Evolutionary conservation across 1,140 invertebrate species (phyloP).

Genomic region (Trialeurodes vaporariorum): DNA sequence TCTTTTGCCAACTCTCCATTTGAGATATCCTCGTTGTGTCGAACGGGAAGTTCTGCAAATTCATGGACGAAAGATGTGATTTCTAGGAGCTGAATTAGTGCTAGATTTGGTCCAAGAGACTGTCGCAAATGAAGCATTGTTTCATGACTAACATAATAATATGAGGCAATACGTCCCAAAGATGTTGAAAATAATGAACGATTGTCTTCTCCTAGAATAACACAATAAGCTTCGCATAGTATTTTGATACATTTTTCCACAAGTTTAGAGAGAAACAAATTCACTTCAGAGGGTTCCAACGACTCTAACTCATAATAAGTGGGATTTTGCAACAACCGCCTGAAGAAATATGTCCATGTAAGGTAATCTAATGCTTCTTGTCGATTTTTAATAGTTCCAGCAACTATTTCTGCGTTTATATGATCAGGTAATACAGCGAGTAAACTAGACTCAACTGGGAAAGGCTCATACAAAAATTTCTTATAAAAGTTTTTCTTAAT

Average conservation of each 20-base stretch:
- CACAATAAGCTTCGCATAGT: slow-evolving; percentile 62
- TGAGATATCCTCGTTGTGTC: slow-evolving; percentile 94
- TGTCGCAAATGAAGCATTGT: slow-evolving; percentile 76
- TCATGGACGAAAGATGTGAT: slow-evolving; percentile 79
- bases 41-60: slow-evolving; percentile 86
- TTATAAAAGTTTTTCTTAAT: slow-evolving; percentile 99
- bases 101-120: slow-evolving; percentile 48
- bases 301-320: slow-evolving; percentile 77
- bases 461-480: slow-evolving; percentile 97
- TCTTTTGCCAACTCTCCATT: slow-evolving; percentile 77
- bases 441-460: slow-evolving; percentile 95
- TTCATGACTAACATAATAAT: slow-evolving; percentile 91
- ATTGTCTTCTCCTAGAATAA: slow-evolving; percentile 53
- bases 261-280: slow-evolving; percentile 56
- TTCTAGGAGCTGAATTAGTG: slow-evolving; percentile 60
- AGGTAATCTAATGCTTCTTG: slow-evolving; percentile 94
- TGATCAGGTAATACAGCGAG: slow-evolving; percentile 88
- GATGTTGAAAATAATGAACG: slow-evolving; percentile 61
- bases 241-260: slow-evolving; percentile 64
- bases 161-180: slow-evolving; percentile 87
- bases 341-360: slow-evolving; percentile 97
- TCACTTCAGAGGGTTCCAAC: slow-evolving; percentile 59
- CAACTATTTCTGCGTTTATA: slow-evolving; percentile 85
- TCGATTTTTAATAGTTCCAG: slow-evolving; percentile 77
- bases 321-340: slow-evolving; percentile 82